phyloP scores from a whole-genome alignment of 2,113 vertebrate genomes.

The Melanerpes aurifrons region DNA sequence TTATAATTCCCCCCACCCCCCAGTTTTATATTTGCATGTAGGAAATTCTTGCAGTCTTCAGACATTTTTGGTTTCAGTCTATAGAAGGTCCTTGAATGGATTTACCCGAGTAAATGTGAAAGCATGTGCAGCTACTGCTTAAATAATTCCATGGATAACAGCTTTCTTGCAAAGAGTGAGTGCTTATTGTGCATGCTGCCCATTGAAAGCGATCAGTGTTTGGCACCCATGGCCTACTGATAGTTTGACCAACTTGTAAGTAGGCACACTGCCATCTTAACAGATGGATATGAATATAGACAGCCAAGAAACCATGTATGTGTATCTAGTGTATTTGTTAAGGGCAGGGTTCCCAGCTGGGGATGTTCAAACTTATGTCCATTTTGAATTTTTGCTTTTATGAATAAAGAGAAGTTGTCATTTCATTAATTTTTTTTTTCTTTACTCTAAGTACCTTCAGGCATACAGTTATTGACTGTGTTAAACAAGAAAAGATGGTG shows the following conservation, averaged over 20 bases:
- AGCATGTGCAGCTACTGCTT: conserved; percentile 19
- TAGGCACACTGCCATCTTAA: conserved; percentile 76
- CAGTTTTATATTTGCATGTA: not conserved
- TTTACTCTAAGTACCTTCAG: conserved; percentile 31
- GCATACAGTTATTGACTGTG: conserved; percentile 19
- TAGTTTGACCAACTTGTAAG: conserved; percentile 82
- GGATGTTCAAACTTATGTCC: conserved; percentile 78
- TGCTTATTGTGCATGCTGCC: conserved; percentile 70
- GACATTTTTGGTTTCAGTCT: not conserved
- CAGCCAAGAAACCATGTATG: conserved; percentile 80
- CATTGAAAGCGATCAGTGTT: conserved; percentile 77
- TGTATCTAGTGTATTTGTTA: conserved; percentile 78
- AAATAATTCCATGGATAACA: conserved; percentile 30
- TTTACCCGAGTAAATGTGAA: conserved; percentile 21
- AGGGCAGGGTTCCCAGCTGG: conserved; percentile 78
- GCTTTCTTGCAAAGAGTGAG: conserved; percentile 46
- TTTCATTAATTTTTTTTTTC: not conserved
- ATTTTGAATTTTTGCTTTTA: conserved; percentile 74
- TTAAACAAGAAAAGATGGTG: not conserved
- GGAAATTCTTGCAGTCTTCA: not conserved
- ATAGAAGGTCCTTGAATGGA: not conserved
- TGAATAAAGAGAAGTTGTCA: conserved; percentile 65
- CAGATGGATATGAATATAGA: conserved; percentile 75
- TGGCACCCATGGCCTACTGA: conserved; percentile 81
- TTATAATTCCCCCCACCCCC: not conserved